Base-by-base conservation (phyloP, 2,113 vertebrate species). In the Rhynchomys soricoides region DNA sequence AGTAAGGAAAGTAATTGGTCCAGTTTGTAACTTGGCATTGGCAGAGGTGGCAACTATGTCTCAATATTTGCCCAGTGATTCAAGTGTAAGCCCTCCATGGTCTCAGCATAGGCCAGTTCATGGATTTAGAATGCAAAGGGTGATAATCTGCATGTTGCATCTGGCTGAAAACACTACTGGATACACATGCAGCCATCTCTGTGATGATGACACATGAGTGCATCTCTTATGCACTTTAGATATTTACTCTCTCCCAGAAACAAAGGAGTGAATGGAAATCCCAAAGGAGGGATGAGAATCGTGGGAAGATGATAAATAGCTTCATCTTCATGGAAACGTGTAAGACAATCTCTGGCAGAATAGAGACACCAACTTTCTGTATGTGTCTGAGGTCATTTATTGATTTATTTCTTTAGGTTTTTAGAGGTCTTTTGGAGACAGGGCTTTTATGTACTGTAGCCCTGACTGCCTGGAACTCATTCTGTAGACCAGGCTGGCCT, bases 41-140 rank as follows among this genome's bases (percentile, higher is more conserved):
- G 37, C 34, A n/a, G 70, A 21, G n/a, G 37, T 71, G 66, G 40
- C 74, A 96, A 91, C 91, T 2, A 9, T 82, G n/a, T 82, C 96
- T 74, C 71, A 40, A 8, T 81, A 5, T 43, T 90, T 91, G 89
- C 81, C 91, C 79, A 92, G 16, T 86, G 89, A 86, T 95, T 74
- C 45, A 95, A 96, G 48, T 40, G 66, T 1, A 59, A 77, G 74
- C 62, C 7, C 55, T 90, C 55, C 45, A 5, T 74, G 77, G 74
- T 34, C 2, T 21, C 11, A 0, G n/a, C 2, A 19, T 10, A 89
- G 59, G 48, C 29, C 62, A 31, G 89, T 96, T 95, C 0, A 0
- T 75, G 70, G 86, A 45, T 48, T 77, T 64, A 93, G 93, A 45
- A 97, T 91, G 97, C 45, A 85, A 55, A 95, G 95, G 43, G 6